Evolutionary conservation across 2,888 invertebrate species (phyloP).

Genomic region (Cremastinae sp.): DNA sequence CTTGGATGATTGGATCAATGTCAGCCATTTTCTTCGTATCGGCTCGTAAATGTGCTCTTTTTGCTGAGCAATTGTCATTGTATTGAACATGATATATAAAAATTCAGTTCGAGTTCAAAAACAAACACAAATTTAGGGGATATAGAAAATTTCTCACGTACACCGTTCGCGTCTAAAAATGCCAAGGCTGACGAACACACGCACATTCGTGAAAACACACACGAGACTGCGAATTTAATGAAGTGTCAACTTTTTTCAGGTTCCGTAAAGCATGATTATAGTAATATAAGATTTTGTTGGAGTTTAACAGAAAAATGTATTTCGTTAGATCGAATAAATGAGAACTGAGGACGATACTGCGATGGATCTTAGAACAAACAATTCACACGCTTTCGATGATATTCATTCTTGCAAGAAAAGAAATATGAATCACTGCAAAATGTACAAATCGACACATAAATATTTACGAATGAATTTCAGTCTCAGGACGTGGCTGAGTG

Average conservation of each 20-base stretch:
- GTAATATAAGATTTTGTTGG: not conserved
- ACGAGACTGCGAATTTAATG: no score
- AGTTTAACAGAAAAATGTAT: not conserved
- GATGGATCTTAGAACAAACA: constrained; percentile 1
- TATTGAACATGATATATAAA: not conserved
- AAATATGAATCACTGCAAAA: not conserved
- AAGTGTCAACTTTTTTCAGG: no score
- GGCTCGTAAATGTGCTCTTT: constrained; percentile 4
- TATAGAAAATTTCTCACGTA: no score
- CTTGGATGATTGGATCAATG: constrained; percentile 20
- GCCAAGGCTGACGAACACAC: no score
- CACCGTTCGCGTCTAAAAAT: no score
- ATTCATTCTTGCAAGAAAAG: not conserved
- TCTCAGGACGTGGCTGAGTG: constrained; percentile 41
- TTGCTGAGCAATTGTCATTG: constrained; percentile 11
- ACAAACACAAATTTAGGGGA: no score
- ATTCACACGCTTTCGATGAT: no score
- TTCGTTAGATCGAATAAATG: not conserved
- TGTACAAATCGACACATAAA: not conserved
- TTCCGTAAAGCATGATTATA: no score
- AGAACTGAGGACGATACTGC: not conserved
- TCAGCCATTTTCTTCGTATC: constrained; percentile 16
- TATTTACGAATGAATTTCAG: not conserved
- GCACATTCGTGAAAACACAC: no score
- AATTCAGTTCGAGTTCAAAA: no score